Conservation (phyloP, 2,797 vertebrate species). For the Platalea minor region DNA sequence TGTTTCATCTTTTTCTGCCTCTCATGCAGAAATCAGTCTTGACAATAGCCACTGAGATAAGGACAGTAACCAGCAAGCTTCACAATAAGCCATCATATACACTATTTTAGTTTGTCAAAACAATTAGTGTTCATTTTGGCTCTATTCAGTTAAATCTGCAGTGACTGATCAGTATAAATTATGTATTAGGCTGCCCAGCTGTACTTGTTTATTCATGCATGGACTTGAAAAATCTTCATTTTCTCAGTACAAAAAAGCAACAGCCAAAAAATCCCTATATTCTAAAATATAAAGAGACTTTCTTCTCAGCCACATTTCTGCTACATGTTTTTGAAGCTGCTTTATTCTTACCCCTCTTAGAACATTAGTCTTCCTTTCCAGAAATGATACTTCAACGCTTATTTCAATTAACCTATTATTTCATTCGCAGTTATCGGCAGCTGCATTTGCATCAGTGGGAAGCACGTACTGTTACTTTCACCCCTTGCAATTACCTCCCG, state of each 20-base stretch:
- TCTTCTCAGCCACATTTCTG: constrained; percentile 11
- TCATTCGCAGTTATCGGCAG: neutral
- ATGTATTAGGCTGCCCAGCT: constrained; percentile 91
- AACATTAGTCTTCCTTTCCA: neutral
- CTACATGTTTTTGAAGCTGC: neutral
- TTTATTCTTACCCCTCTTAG: constrained; percentile 4
- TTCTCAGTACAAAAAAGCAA: constrained; percentile 62
- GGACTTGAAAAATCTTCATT: constrained; percentile 80
- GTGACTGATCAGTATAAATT: constrained; percentile 91
- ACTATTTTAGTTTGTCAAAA: constrained; percentile 82
- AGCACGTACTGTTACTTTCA: neutral
- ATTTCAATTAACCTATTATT: constrained; percentile 34
- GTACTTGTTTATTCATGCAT: constrained; percentile 91
- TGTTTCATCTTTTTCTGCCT: constrained; percentile 22
- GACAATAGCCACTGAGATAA: constrained; percentile 50
- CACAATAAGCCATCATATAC: constrained; percentile 70
- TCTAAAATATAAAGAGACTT: constrained; percentile 48
- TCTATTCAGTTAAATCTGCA: constrained; percentile 80
- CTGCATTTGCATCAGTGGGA: neutral
- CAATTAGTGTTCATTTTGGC: constrained; percentile 85
- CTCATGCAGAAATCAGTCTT: constrained; percentile 20
- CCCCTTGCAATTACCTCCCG: neutral
- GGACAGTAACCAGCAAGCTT: constrained; percentile 6
- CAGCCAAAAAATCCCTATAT: constrained; percentile 6
- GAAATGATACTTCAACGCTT: neutral